These are phyloP conservation scores for Trichechus manatus DNA, from an alignment of 2,113 vertebrate species.

Conservation along the genomic window DNA sequence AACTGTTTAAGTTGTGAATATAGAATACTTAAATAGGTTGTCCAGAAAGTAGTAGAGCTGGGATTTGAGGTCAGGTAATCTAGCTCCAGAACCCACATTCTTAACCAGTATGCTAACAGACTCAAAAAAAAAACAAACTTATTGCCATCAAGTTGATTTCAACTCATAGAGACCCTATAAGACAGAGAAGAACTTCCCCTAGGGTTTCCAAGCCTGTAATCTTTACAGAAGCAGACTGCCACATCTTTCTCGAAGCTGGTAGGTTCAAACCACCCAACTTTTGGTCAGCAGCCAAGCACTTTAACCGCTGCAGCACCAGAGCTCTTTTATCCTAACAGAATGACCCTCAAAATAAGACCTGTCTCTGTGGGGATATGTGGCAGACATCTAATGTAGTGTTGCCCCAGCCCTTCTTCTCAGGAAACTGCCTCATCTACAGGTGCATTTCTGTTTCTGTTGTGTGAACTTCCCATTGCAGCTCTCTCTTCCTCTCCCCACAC, in stretches of 20 bases:
- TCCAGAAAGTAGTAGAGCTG: background rate
- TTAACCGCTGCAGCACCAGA: background rate
- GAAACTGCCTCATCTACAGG: background rate
- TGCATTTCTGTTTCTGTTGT: constrained; percentile 13
- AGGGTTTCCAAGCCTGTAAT: background rate
- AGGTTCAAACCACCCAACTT: background rate
- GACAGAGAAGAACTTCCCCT: background rate
- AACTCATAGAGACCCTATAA: background rate
- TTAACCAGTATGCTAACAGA: background rate
- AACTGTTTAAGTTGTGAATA: background rate
- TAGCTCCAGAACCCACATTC: background rate
- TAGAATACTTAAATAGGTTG: background rate
- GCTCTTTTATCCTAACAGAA: background rate
- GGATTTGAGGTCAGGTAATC: background rate
- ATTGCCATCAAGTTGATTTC: background rate
- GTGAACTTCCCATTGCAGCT: background rate
- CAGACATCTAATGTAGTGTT: background rate
- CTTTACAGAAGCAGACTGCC: background rate
- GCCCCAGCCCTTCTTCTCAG: background rate
- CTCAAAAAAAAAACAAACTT: background rate
- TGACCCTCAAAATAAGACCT: background rate
- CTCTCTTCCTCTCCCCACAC: background rate
- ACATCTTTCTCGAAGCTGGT: background rate
- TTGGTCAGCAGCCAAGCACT: background rate
- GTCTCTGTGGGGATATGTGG: background rate